Percentiles rank a stretch among this genome's conserved stretches.
Evolutionary conservation across 2,113 vertebrate species (phyloP).

Genomic region (Stigmatopora argus): DNA sequence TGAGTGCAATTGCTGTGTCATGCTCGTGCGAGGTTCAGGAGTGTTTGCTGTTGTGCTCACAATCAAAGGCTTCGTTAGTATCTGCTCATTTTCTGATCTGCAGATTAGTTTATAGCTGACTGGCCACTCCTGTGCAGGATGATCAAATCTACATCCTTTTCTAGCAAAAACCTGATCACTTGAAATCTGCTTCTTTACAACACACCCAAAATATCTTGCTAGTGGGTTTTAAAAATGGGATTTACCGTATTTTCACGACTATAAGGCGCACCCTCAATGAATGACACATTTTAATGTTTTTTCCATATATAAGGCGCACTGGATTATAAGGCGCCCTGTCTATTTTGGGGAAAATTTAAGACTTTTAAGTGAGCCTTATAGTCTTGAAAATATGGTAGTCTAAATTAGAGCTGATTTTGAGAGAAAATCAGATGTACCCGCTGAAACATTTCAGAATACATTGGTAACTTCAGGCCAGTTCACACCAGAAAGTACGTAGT

Average conservation of each 20-base stretch:
- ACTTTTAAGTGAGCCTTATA: no score
- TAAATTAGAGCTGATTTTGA: neutral
- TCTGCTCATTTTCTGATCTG: constrained; percentile 42
- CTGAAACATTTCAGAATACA: neutral
- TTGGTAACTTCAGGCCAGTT: neutral
- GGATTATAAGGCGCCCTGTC: no score
- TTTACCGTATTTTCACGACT: no score
- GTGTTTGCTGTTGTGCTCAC: constrained; percentile 30
- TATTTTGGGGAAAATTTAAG: no score
- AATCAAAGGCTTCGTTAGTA: constrained; percentile 41
- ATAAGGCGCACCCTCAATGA: no score
- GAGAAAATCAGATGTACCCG: neutral
- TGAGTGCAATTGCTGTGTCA: constrained; percentile 1
- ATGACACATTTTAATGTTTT: no score
- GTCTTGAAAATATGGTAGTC: neutral
- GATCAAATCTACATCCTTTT: neutral
- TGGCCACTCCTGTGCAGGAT: constrained; percentile 4
- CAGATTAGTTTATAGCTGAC: constrained; percentile 50
- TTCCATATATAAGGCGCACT: no score
- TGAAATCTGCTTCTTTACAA: neutral
- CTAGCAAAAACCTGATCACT: neutral
- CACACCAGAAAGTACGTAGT: no score
- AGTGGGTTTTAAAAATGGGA: neutral
- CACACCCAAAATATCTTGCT: neutral
- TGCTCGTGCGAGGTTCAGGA: constrained; percentile 15